Conservation (phyloP, 2,888 invertebrate genomes). For the Girardia tigrina region DNA sequence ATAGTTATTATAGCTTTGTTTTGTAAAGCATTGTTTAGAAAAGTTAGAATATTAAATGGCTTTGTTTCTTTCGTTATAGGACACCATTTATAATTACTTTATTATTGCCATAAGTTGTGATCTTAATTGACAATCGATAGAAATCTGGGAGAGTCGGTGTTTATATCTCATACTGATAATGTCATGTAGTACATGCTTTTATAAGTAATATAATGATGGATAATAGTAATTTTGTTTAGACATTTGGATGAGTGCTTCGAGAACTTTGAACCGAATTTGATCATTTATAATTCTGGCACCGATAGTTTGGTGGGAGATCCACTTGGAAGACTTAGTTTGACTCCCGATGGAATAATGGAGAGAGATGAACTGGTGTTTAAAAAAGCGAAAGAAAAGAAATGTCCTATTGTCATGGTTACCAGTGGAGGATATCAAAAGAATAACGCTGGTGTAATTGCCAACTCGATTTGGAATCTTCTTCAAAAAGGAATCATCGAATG, state of each 20-base stretch:
- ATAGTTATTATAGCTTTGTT: no score
- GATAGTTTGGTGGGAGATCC: conserved; percentile 68
- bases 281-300: conserved; percentile 81
- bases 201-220: no score
- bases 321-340: conserved; percentile 61
- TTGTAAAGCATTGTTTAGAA: no score
- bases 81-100: no score
- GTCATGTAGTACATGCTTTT: no score
- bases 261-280: conserved; percentile 62
- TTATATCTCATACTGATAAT: no score
- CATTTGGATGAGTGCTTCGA: conserved; percentile 59
- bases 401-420: conserved; percentile 72
- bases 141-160: no score
- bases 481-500: conserved; percentile 42
- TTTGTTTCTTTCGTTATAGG: no score
- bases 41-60: no score
- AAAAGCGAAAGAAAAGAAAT: conserved; percentile 55
- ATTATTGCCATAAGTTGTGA: no score
- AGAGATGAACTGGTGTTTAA: conserved; percentile 71
- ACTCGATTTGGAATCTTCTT: conserved; percentile 65
- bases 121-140: no score
- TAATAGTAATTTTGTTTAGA: conserved; percentile 56
- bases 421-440: conserved; percentile 70
- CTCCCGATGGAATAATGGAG: conserved; percentile 67
- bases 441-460: conserved; percentile 67